These are phyloP conservation scores for Clavelina lepadiformis DNA, from an alignment of 23 tunicate genomes.

Conservation along the genomic window DNA sequence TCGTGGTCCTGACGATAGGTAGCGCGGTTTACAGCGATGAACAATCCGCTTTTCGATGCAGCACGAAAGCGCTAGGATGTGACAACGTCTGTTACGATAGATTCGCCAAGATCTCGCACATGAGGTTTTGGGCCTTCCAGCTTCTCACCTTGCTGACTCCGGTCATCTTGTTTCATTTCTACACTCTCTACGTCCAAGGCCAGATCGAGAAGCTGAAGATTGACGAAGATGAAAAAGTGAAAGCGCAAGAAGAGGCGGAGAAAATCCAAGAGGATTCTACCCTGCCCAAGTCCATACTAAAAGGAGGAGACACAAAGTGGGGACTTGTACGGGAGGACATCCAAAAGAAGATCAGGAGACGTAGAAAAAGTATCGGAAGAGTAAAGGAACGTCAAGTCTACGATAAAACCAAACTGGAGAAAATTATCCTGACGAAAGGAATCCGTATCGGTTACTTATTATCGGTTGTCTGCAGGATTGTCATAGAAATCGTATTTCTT, in stretches of 20 bases:
- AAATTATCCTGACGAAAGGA: constrained; percentile 31
- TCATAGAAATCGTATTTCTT: constrained; percentile 45
- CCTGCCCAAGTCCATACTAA: not conserved
- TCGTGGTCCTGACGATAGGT: constrained; percentile 75
- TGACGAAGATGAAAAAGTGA: constrained; percentile 10
- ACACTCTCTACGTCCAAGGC: constrained; percentile 40
- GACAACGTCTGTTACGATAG: constrained; percentile 92
- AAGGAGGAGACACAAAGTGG: constrained; percentile 19
- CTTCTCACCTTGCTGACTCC: constrained; percentile 64
- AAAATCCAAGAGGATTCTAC: not conserved
- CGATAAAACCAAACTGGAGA: constrained; percentile 22
- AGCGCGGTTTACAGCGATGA: constrained; percentile 78
- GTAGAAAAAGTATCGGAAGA: constrained; percentile 39
- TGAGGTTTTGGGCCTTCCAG: constrained; percentile 91
- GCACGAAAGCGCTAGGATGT: constrained; percentile 89
- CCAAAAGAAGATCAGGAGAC: constrained; percentile 8
- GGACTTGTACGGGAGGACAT: not conserved
- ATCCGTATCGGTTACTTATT: constrained; percentile 45
- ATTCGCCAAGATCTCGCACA: constrained; percentile 94
- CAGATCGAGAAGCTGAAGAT: constrained; percentile 42
- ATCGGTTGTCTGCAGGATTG: constrained; percentile 42
- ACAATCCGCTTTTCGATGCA: constrained; percentile 88
- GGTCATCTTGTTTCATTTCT: constrained; percentile 68
- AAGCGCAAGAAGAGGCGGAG: constrained; percentile 19
- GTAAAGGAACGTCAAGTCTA: constrained; percentile 38